These are phyloP conservation scores for Rhagonycha lutea DNA, from an alignment of 2,888 invertebrate species.

Conservation along the genomic window DNA sequence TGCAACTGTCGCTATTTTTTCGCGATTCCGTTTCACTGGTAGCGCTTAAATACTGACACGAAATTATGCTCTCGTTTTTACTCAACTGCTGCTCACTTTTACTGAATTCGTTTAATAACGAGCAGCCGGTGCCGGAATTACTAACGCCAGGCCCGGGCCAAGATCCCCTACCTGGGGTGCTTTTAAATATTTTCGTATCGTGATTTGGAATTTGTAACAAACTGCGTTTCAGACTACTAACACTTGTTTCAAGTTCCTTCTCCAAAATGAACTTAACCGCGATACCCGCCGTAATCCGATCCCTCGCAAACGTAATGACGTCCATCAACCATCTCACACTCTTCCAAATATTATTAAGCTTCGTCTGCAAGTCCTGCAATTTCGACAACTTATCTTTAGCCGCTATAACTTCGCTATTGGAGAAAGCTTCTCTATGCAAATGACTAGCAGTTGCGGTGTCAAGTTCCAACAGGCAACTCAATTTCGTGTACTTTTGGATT, in stretches of 20 bases:
- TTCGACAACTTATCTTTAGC: slow-evolving; percentile 85
- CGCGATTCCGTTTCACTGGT: slow-evolving; percentile 53
- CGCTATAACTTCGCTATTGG: slow-evolving; percentile 80
- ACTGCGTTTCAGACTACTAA: slow-evolving; percentile 58
- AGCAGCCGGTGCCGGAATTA: slow-evolving; percentile 56
- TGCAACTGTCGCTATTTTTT: slow-evolving; percentile 51
- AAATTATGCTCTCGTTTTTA: slow-evolving; percentile 53
- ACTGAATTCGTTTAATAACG: slow-evolving; percentile 67
- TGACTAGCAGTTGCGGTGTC: slow-evolving; percentile 92
- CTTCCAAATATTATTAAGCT: slow-evolving; percentile 90
- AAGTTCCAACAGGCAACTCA: slow-evolving; percentile 91
- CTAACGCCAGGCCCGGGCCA: slow-evolving; percentile 81
- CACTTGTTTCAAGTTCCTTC: slow-evolving; percentile 45
- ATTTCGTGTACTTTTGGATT: slow-evolving; percentile 86
- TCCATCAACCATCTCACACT: slow-evolving; percentile 96
- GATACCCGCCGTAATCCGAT: slow-evolving; percentile 60
- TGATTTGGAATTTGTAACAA: slow-evolving; percentile 71
- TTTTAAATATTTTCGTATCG: slow-evolving; percentile 76
- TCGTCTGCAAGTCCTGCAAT: slow-evolving; percentile 82
- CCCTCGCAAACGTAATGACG: slow-evolving; percentile 90
- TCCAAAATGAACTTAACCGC: slow-evolving; percentile 56
- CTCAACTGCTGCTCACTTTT: slow-evolving; percentile 81
- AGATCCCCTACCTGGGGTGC: slow-evolving; percentile 78
- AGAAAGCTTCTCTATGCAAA: slow-evolving; percentile 93
- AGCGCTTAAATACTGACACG: slow-evolving; percentile 61